Base-by-base conservation (phyloP, 1,140 invertebrate species). In the Drosophila sp. region DNA sequence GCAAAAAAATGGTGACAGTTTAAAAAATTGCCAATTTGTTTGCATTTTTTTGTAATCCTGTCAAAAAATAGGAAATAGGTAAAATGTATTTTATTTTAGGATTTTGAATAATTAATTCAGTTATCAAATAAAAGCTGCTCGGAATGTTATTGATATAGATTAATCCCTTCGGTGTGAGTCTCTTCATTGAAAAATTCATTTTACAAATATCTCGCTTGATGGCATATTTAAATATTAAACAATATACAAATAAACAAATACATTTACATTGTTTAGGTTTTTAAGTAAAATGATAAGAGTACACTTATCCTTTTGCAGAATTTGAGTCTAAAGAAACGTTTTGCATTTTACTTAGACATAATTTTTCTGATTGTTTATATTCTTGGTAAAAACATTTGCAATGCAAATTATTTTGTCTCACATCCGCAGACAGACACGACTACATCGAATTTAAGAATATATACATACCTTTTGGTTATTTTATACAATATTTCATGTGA, bases 41-140 rank as follows among this genome's bases (percentile, higher is more conserved):
- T 50, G 46, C 7, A 14, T 50, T 13, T 50, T 13, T 48, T 0
- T 18, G n/a, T 50, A 50, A 50, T 50, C 46, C 45, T 13, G 45
- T 1, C 8, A 21, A 21, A 1, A 2, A 50, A 0, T 50, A 4
- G 25, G 3, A 48, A 48, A 48, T 29, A 29, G 11, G 25, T n/a
- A 21, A 53, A 53, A 18, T 53, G 16, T 53, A 29, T 53, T 53
- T 11, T 11, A 34, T 18, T 5, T 36, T 36, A 34, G 21, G 14
- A 8, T 53, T 2, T 1, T n/a, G 8, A 11, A 38, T 21, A 21
- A 21, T 21, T 2, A 21, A 21, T 21, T 21, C 21, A 4, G 1
- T 21, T 21, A 21, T 2, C 21, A 21, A 21, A 21, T 21, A 21
- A 41, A 16, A 41, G 18, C 21, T 25, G 45, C n/a, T 21, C 5